Evolutionary conservation across 1,140 invertebrate genomes (phyloP), one percentile per base, ranked within the genome.

Genomic region (Adoxophyes honmai): DNA sequence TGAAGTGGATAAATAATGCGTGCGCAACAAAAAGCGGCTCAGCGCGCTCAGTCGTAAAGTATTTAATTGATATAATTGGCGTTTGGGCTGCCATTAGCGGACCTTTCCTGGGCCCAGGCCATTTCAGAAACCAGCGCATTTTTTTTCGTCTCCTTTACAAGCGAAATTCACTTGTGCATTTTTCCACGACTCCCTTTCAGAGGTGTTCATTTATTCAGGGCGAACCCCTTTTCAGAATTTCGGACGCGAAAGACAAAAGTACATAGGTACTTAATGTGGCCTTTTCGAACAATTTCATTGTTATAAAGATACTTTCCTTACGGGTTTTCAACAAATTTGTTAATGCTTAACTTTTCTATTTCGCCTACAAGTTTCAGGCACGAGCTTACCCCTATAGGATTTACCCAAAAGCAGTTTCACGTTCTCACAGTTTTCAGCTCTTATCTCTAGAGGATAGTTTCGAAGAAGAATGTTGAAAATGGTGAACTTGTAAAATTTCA

Each of bases 51-150:
- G 56, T 60, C 66, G 66, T 79, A 62, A 72, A 79, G 77, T 78
- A 70, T 82, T 81, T 82, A 85, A 85, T 85, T 84, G 78, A 66
- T 78, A 70, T 84, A 81, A 84, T 82, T 85, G 75, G 75, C 70
- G 69, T 75, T 82, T 68, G 69, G 76, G 73, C 63, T 64, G 70
- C 75, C 71, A 79, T 85, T 82, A 81, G 57, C 56, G 61, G 67
- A 67, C 57, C 70, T 64, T 75, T 69, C 66, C 54, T 52, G 52
- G 38, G 4, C 38, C 38, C 54, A 56, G 57, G 69, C 54, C 63
- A 61, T 66, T 75, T 64, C 73, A 70, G 73, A 75, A 81, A 78
- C 67, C 70, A 61, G 56, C 73, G 60, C 64, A 66, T 59, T 70
- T 80, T 81, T n/a, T 81, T 67, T 60, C 62, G 68, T 71, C 73